Evolutionary conservation across 1,140 invertebrate species (phyloP), one percentile per base, ranked within the genome.

Genomic region (Cydia splendana): DNA sequence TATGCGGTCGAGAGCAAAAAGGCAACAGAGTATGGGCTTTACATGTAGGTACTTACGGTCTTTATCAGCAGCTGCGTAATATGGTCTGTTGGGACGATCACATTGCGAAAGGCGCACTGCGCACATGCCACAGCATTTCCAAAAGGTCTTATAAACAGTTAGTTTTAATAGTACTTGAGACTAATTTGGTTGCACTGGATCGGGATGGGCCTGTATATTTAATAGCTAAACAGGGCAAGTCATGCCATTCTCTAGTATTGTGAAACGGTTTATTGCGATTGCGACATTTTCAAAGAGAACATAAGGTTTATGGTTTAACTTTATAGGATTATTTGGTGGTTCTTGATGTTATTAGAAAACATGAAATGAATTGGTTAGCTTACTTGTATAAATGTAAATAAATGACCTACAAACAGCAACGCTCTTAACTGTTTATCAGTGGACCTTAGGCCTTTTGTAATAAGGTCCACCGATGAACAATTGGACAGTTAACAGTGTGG

Each of bases 51-150:
- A 62, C 57, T 24, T 62, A 62, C 20, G 10, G 57, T 62, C 57
- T 62, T 62, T 62, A 20, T 62, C 2, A 7, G 24, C 67, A 71
- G 38, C 28, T 67, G 34, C 38, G 67, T 45, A 69, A 34, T 34
- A 38, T 38, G 67, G 67, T 71, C 67, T 71, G 67, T n/a, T 45
- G 67, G 67, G 67, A 71, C n/a, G 34, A 71, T 71, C 67, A 38
- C 34, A 30, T 71, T 71, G 67, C 67, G 67, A 71, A 71, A 71
- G 5, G 67, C 67, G 67, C 67, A 71, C 30, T 71, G 67, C 67
- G 67, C 28, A 71, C 57, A n/a, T 9, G 20, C 18, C 18, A 24
- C 57, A 10, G 20, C 20, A 62, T 10, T 62, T 3, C 9, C 18
- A 62, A 62, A 62, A 62, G 9, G 57, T 24, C 18, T 0, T 62